Evolutionary conservation across 53 echinoderm and acorn worm genomes (phyloP), one percentile per base, ranked within the genome.

Genomic region (Crossaster papposus): DNA sequence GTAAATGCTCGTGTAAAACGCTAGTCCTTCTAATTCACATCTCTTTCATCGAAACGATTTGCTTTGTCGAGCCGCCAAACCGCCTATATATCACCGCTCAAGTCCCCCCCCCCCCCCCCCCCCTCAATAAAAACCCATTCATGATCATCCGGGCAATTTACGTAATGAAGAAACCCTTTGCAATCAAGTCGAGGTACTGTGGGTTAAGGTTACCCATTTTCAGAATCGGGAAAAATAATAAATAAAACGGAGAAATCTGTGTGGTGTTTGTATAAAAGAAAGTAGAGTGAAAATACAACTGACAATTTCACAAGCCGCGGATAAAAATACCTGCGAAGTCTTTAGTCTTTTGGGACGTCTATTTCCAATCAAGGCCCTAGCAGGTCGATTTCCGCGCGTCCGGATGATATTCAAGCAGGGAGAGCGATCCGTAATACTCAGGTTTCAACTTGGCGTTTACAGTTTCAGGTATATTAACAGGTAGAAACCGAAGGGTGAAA

Each of bases 311-410:
- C 84, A 52, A 37, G 28, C 29, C 35, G 9, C 12, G 72, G 84
- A 84, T 84, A 72, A 84, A 72, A 72, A 84, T 84, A 51, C 52
- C 84, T 72, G 70, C 84, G 72, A 84, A 84, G n/a, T n/a, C n/a
- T n/a, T n/a, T n/a, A n/a, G n/a, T n/a, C 65, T 52, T 72, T 52
- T 15, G 71, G 84, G 84, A 84, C 71, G 36, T 28, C 17, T 51
- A n/a, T 31, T 54, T 36, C 52, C 84, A 84, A 84, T 84, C 84
- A 84, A 22, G 84, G 73, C 53, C 52, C 72, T 44, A 50, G 7
- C 22, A 72, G 71, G 84, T 84, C 84, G 65, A 52, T 72, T 84
- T 52, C 72, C 36, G 71, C 72, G 72, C 68, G 28, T 82, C 82
- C 65, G 65, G 4, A 38, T 44, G 14, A 51, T 51, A 23, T 10